A percentile compares a stretch with the other conserved stretches of the same genome.
Evolutionary conservation across 35 echinoderm and acorn worm genomes (phyloP).

Genomic region (Ophioderma brevispina): DNA sequence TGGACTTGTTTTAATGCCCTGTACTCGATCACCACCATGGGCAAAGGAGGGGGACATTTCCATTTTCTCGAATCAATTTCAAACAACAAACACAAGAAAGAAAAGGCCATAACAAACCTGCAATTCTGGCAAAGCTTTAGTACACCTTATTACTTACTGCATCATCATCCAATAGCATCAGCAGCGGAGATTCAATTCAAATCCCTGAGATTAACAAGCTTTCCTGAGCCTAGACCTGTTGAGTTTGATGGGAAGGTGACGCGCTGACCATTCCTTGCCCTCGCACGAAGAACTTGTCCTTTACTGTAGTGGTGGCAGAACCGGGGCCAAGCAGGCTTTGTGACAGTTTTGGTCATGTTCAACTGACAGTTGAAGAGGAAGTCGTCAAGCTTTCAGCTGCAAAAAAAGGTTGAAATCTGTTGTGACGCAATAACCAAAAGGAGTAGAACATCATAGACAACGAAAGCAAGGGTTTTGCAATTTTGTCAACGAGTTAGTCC

Average conservation of each 20-base stretch:
- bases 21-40: no score
- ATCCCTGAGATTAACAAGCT: conserved; percentile 15
- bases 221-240: not conserved
- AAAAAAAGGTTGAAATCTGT: no score
- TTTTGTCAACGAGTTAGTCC: no score
- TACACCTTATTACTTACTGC: conserved; percentile 47
- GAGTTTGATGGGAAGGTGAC: conserved; percentile 28
- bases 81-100: no score
- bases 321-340: not conserved
- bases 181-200: conserved; percentile 77
- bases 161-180: conserved; percentile 67
- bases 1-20: no score
- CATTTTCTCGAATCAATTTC: no score
- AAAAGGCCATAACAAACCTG: not conserved
- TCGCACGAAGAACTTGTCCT: not conserved
- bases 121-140: conserved; percentile 14
- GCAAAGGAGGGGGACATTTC: no score
- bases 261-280: not conserved
- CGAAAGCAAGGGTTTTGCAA: no score
- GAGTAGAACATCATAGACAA: no score
- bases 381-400: not conserved
- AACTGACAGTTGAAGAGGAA: not conserved
- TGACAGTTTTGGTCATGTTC: not conserved
- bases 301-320: not conserved
- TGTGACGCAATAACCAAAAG: no score